These are phyloP conservation scores for Laothoe populi DNA, from an alignment of 2,888 invertebrate genomes.

Conservation along the genomic window DNA sequence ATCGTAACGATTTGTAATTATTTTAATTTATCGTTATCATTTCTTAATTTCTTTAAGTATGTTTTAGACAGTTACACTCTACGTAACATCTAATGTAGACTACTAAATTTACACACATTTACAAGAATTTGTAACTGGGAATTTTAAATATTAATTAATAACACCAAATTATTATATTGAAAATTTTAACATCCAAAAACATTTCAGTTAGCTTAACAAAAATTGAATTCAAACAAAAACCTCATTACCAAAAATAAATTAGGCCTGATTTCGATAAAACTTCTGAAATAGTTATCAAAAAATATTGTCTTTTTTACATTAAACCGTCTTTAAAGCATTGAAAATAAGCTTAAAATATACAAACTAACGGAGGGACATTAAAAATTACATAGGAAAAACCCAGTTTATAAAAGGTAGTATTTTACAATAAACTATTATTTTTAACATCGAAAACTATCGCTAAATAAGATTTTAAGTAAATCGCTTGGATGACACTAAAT, in stretches of 20 bases:
- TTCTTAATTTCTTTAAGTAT: slow-evolving; percentile 63
- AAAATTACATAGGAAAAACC: slow-evolving; percentile 46
- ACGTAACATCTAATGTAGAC: slow-evolving; percentile 81
- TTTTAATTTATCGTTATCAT: slow-evolving; percentile 71
- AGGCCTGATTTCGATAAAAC: slow-evolving; percentile 41
- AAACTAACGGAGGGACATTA: slow-evolving; percentile 59
- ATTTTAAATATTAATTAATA: slow-evolving; percentile 44
- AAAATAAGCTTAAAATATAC: slow-evolving; percentile 48
- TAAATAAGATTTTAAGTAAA: slow-evolving; percentile 50
- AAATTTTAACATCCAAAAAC: slow-evolving; percentile 25
- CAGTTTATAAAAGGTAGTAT: slow-evolving; percentile 41
- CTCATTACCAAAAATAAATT: slow-evolving; percentile 32
- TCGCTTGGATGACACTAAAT: slow-evolving; percentile 51
- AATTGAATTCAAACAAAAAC: slow-evolving; percentile 21
- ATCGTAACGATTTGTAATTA: slow-evolving; percentile 54
- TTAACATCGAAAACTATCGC: slow-evolving; percentile 40
- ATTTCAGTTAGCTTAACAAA: slow-evolving; percentile 7
- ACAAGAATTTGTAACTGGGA: slow-evolving; percentile 74
- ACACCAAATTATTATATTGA: slow-evolving; percentile 38
- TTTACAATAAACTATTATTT: slow-evolving; percentile 25
- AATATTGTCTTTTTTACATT: slow-evolving; percentile 15
- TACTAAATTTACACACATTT: slow-evolving; percentile 81
- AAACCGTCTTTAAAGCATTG: slow-evolving; percentile 23
- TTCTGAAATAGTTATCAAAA: slow-evolving; percentile 19
- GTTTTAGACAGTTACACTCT: slow-evolving; percentile 77